Evolutionary conservation across 2,888 invertebrate genomes (phyloP).

Genomic region (Chymomyza caudatula): DNA sequence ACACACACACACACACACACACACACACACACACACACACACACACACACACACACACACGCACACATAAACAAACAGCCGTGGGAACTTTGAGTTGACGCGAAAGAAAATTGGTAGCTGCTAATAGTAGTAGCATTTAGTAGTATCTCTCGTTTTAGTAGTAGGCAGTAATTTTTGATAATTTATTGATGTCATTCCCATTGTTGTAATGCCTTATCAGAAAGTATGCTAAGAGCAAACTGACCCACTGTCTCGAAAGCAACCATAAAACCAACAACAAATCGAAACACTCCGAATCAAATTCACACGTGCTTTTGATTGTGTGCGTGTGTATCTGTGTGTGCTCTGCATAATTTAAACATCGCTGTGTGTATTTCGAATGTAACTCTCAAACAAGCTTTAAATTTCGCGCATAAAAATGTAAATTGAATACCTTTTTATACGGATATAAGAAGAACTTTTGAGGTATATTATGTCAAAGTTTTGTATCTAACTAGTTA

Average conservation of each 20-base stretch:
- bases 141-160: not conserved
- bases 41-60: not conserved
- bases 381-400: not conserved
- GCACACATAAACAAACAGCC: constrained; percentile 51
- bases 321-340: not conserved
- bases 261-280: not conserved
- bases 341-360: not conserved
- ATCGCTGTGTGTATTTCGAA: not conserved
- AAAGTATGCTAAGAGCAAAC: constrained; percentile 32
- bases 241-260: constrained; percentile 17
- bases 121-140: not conserved
- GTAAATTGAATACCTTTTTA: constrained; percentile 27
- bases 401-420: constrained; percentile 6
- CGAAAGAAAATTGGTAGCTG: constrained; percentile 23
- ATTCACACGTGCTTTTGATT: constrained; percentile 18
- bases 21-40: constrained; percentile 23
- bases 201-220: constrained; percentile 5
- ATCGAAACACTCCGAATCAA: not conserved
- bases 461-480: no score
- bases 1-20: constrained; percentile 23
- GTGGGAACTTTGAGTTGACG: constrained; percentile 51
- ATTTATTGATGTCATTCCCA: not conserved
- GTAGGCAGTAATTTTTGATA: not conserved
- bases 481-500: no score
- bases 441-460: no score